phyloP scores from a whole-genome alignment of 53 echinoderm and acorn worm genomes.

The Stichopus horrens region DNA sequence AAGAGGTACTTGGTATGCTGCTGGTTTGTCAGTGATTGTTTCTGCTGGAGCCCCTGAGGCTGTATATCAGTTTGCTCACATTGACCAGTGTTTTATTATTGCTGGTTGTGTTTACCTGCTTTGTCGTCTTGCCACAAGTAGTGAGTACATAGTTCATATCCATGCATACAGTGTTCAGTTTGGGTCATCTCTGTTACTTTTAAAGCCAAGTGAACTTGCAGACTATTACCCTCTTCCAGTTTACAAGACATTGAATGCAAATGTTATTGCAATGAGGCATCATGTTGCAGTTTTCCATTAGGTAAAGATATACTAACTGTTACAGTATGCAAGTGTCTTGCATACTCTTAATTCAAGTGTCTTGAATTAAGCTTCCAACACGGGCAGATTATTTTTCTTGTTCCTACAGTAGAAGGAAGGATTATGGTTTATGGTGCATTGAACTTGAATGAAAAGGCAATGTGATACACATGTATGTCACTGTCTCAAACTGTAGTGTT shows the following conservation, averaged over 20 bases:
- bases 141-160: conserved; percentile 1
- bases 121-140: neutral
- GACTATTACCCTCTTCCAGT: conserved; percentile 20
- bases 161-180: conserved; percentile 23
- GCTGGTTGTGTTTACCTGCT: conserved; percentile 1
- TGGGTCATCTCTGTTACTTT: neutral
- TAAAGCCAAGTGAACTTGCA: neutral
- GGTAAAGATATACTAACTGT: no score
- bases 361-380: no score
- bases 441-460: no score
- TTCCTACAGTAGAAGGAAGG: no score
- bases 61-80: conserved; percentile 8
- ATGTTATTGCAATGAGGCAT: neutral
- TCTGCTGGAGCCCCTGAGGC: neutral
- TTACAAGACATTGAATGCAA: neutral
- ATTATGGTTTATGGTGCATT: no score
- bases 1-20: conserved; percentile 28
- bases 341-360: no score
- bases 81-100: conserved; percentile 26
- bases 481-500: no score
- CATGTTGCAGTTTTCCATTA: neutral
- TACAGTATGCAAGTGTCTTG: no score
- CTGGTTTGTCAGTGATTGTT: conserved; percentile 16
- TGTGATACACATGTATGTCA: no score
- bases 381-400: no score